phyloP scores from a whole-genome alignment of 2,797 vertebrate species.

The Sebastes matsubarae region DNA sequence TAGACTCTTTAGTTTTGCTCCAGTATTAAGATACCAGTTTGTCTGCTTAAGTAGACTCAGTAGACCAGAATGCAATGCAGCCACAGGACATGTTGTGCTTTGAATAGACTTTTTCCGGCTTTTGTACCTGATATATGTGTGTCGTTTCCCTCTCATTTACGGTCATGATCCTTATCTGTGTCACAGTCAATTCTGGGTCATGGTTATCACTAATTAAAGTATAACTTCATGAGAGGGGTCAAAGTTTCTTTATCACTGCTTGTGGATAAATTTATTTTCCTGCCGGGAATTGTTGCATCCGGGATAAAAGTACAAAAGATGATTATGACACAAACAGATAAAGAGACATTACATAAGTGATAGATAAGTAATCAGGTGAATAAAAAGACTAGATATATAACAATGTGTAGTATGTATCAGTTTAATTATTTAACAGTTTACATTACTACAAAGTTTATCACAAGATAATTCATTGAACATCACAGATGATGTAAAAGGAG shows the following conservation, averaged over 20 bases:
- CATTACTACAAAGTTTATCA: background rate
- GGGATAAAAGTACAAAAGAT: background rate
- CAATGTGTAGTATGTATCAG: background rate
- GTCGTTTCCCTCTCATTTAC: background rate
- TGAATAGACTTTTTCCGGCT: background rate
- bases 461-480: background rate
- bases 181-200: background rate
- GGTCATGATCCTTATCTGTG: background rate
- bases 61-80: background rate
- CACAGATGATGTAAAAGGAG: background rate
- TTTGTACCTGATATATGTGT: background rate
- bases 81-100: background rate
- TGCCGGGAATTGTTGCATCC: background rate
- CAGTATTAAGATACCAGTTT: background rate
- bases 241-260: slow-evolving; percentile 5
- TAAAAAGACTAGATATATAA: background rate
- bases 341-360: background rate
- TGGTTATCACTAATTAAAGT: background rate
- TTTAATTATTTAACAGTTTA: background rate
- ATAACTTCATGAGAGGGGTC: background rate
- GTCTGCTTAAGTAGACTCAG: background rate
- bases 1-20: background rate
- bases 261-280: background rate
- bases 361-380: background rate
- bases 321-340: background rate